A percentile compares a stretch with the other conserved stretches of the same genome.
These are phyloP conservation scores for Lepidocolaptes lacrymiger DNA, from an alignment of 2,797 vertebrate species.

Conservation along the genomic window DNA sequence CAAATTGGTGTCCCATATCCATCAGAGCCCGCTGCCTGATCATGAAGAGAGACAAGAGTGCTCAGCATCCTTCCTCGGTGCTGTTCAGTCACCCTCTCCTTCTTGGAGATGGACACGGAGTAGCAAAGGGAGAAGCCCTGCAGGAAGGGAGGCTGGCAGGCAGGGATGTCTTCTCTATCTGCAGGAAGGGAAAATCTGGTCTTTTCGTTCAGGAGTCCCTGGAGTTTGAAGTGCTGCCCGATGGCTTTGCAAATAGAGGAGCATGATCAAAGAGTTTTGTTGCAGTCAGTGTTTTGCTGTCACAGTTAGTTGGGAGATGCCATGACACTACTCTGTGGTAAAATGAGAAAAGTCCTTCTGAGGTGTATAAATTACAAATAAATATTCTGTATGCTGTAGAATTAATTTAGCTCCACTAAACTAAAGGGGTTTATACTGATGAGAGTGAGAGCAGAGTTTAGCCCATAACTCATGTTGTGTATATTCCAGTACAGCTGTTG, in stretches of 20 bases:
- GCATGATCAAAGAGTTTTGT: background rate
- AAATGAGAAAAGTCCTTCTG: background rate
- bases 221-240: background rate
- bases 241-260: background rate
- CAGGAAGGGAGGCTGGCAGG: background rate
- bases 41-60: background rate
- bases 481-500: background rate
- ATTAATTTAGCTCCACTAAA: background rate
- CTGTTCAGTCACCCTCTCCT: background rate
- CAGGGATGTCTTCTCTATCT: background rate
- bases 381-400: background rate
- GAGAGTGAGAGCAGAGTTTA: background rate
- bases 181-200: background rate
- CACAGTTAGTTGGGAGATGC: background rate
- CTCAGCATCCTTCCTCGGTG: background rate
- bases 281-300: background rate
- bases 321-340: accelerated
- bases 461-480: background rate
- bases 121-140: background rate
- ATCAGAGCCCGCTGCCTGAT: background rate
- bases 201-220: background rate
- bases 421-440: background rate
- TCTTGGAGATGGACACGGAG: background rate
- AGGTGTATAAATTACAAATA: background rate
- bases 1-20: background rate